Evolutionary conservation across 1,140 invertebrate genomes (phyloP).

Genomic region (Drusus annulatus): DNA sequence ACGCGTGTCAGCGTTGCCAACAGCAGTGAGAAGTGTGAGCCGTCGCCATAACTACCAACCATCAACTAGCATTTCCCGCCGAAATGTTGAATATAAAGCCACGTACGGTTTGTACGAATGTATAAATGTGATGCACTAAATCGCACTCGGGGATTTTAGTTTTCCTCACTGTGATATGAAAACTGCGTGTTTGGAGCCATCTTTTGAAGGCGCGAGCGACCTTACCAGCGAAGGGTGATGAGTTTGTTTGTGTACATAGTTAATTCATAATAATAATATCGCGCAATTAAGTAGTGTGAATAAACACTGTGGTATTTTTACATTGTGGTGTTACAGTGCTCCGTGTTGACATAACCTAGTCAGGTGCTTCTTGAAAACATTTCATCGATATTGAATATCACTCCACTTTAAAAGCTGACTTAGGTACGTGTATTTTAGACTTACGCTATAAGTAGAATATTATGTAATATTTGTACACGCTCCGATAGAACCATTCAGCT

Average conservation of each 20-base stretch:
- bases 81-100: slow-evolving; percentile 49
- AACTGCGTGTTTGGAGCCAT: too few species aligned
- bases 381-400: neutral
- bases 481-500: neutral
- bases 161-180: too few species aligned
- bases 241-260: too few species aligned
- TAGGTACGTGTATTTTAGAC: slow-evolving; percentile 3
- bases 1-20: slow-evolving; percentile 27
- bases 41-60: slow-evolving; percentile 5
- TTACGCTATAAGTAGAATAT: neutral
- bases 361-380: neutral
- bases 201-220: too few species aligned
- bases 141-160: too few species aligned
- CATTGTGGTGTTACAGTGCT: slow-evolving; percentile 1
- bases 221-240: too few species aligned
- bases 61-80: slow-evolving; percentile 49
- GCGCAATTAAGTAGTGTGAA: neutral
- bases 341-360: slow-evolving; percentile 1
- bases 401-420: neutral
- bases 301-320: slow-evolving; percentile 2
- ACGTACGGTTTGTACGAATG: slow-evolving; percentile 27
- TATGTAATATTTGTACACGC: slow-evolving; percentile 13
- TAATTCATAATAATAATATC: neutral
- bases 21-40: neutral
- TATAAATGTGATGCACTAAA: too few species aligned